Base-by-base conservation (phyloP, 1,140 invertebrate genomes). In the Caenorhabditis tropicalis region DNA sequence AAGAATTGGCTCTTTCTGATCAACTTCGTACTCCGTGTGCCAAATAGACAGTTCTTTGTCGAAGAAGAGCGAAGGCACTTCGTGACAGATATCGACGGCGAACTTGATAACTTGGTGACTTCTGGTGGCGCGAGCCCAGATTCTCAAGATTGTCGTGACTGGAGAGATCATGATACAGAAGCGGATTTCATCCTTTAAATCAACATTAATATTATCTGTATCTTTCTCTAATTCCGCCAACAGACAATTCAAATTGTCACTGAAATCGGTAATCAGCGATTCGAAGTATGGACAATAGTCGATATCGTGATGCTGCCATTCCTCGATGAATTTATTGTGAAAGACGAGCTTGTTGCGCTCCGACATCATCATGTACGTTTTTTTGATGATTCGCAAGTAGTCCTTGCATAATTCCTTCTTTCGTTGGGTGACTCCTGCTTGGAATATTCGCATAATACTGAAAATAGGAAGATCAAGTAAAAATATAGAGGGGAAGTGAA, bases 271-370 rank as follows among this genome's bases (percentile, higher is more conserved):
- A 43, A 74, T 10, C 21, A 74, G 36, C 6, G 65, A 24, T 24
- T 74, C 65, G 21, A 74, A 74, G n/a, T 74, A 74, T 10, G 65
- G 65, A 21, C 19, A 33, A 43, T 74, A 46, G 15, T 74, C 65
- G 15, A 74, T 43, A 2, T 5, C 4, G 24, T 74, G 29, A 31
- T 43, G n/a, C n/a, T 74, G 65, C 65, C 65, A 74, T 9, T 74
- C 65, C n/a, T 74, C 43, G 6, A 74, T n/a, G 36, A 74, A 74
- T 43, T 39, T n/a, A n/a, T 24, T 43, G 3, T 74, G 65, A n/a
- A 43, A 74, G 7, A 16, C 16, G 27, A 19, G 36, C n/a, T 74
- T 74, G 15, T 31, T 43, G 9, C 2, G 3, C 36, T 74, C 65
- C n/a, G 65, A 1, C 5, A 24, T 12, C 36, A 74, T 74, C 33